Conservation (phyloP, 2,888 invertebrate species). For the Sicus ferrugineus region DNA sequence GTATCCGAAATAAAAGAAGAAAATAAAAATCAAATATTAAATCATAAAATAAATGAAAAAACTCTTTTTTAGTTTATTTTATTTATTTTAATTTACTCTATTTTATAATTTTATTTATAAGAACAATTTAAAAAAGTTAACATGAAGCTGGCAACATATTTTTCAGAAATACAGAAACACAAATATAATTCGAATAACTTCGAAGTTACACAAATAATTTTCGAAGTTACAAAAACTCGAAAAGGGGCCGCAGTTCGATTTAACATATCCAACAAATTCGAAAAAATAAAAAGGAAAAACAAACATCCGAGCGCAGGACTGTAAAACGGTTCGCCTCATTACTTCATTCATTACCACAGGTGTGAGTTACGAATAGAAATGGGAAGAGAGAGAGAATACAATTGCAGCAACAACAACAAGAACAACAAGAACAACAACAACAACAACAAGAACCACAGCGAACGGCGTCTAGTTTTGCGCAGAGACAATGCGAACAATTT, state of each 20-base stretch:
- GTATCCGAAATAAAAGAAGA: background rate
- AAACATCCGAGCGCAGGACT: no score
- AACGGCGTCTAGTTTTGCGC: background rate
- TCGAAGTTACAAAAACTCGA: background rate
- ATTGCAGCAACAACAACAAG: background rate
- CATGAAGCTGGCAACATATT: no score
- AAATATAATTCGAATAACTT: constrained; percentile 12
- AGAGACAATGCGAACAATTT: constrained; percentile 43
- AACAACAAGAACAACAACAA: constrained; percentile 1
- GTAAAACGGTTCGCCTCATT: background rate
- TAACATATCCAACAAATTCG: no score
- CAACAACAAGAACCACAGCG: constrained; percentile 3
- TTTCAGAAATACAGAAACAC: no score
- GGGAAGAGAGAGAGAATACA: no score
- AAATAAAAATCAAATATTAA: background rate
- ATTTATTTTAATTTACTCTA: no score
- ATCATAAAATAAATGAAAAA: no score
- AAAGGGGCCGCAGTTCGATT: no score
- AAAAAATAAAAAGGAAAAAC: no score
- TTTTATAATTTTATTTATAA: no score
- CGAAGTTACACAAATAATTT: background rate
- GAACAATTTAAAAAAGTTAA: no score
- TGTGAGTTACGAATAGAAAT: constrained; percentile 27
- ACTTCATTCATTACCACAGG: constrained; percentile 15
- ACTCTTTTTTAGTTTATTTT: no score